A percentile compares a stretch with the other conserved stretches of the same genome.
Conservation (phyloP, 2,797 vertebrate genomes). For the Orestias chungarensis region DNA sequence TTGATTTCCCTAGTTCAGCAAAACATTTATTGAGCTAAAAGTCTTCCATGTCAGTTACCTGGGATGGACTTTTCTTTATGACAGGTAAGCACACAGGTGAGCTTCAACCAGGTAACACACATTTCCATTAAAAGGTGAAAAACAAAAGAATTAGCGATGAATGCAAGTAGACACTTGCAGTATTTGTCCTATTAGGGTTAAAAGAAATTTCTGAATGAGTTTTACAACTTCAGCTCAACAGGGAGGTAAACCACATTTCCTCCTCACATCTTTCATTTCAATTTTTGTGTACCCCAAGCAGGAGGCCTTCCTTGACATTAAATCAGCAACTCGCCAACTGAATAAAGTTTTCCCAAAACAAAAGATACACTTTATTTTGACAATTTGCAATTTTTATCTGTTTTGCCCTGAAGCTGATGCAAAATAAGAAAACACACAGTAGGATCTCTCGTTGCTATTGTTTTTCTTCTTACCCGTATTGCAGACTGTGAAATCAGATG, state of each 20-base stretch:
- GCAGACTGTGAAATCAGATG: conserved; percentile 32
- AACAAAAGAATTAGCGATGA: too few species aligned
- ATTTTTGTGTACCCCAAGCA: too few species aligned
- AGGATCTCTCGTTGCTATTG: background rate
- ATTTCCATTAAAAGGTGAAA: background rate
- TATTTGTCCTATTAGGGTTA: too few species aligned
- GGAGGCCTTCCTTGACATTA: background rate
- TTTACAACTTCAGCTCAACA: background rate
- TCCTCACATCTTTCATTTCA: too few species aligned
- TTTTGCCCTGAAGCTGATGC: background rate
- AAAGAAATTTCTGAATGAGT: background rate
- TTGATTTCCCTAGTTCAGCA: too few species aligned
- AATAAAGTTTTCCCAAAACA: background rate
- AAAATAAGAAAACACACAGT: conserved; percentile 14
- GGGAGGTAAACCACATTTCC: background rate
- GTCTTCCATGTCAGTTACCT: too few species aligned
- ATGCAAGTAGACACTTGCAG: too few species aligned
- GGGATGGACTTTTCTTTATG: too few species aligned
- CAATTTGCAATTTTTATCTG: too few species aligned
- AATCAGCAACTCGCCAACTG: background rate
- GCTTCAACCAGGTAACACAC: too few species aligned
- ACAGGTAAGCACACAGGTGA: too few species aligned
- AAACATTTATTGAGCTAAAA: too few species aligned
- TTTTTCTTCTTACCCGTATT: conserved; percentile 3
- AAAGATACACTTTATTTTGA: background rate